phyloP scores from a whole-genome alignment of 2,797 vertebrate genomes.

The Sciaenops ocellatus region DNA sequence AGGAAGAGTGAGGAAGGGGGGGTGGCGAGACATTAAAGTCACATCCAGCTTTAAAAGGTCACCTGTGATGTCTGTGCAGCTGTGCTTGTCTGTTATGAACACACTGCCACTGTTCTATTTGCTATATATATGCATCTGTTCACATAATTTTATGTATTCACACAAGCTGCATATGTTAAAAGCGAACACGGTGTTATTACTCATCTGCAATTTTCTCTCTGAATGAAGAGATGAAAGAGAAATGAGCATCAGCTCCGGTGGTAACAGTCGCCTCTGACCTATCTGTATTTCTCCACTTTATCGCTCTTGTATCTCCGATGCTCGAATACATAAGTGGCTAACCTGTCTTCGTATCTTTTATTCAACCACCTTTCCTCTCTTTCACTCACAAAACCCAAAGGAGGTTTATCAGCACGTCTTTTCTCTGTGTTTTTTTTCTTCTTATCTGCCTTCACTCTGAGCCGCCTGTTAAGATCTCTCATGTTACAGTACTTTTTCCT shows the following conservation, averaged over 20 bases:
- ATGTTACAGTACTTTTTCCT: constrained; percentile 10
- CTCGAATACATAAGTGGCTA: constrained; percentile 68
- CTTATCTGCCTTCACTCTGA: constrained; percentile 61
- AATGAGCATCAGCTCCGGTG: constrained; percentile 51
- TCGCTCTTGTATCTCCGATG: constrained; percentile 69
- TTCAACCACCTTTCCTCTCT: constrained; percentile 44
- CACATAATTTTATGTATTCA: neutral
- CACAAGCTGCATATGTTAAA: constrained; percentile 23
- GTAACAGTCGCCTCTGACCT: constrained; percentile 57
- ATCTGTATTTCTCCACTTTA: constrained; percentile 55
- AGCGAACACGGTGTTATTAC: constrained; percentile 11
- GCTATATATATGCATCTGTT: constrained; percentile 7
- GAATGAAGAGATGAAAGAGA: constrained; percentile 54
- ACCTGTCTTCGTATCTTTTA: constrained; percentile 68
- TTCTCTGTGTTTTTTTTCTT: constrained; percentile 52
- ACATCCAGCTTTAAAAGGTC: constrained; percentile 74
- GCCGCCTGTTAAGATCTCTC: constrained; percentile 56
- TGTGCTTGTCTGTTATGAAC: constrained; percentile 30
- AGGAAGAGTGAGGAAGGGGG: no score
- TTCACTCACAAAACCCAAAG: constrained; percentile 60
- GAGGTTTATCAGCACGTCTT: constrained; percentile 64
- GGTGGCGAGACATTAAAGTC: constrained; percentile 57
- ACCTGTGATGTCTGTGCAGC: constrained; percentile 63
- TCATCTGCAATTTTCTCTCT: constrained; percentile 25
- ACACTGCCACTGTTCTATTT: constrained; percentile 10